Evolutionary conservation across 2,888 invertebrate species (phyloP), one percentile per base, ranked within the genome.

Genomic region (Drosophila tanythrix): DNA sequence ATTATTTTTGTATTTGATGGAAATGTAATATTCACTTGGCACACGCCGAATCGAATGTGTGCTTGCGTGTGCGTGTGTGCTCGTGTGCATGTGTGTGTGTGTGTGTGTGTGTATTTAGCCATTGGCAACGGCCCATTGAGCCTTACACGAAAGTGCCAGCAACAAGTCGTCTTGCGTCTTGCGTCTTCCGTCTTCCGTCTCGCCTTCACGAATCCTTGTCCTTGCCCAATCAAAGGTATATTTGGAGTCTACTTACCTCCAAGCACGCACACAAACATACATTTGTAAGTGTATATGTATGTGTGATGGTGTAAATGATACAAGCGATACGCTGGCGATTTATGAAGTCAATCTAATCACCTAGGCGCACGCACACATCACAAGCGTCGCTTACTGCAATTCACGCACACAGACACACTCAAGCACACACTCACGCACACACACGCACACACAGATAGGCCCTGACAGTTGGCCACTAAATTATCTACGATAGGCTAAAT

Each of bases 401-500:
- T 15, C 21, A 46, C 13, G 15, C 57, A 40, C n/a, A 29, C 59
- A 72, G 74, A 80, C 27, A 10, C n/a, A 36, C 59, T 51, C 11
- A 40, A 43, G 21, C 21, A 50, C 60, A 57, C 43, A 53, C 2
- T n/a, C n/a, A n/a, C n/a, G n/a, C n/a, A n/a, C n/a, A 21, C 29
- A 31, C 52, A 40, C 51, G 21, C 21, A 50, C 60, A 57, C 43
- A 53, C 2, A 27, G 15, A 56, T 35, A 46, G 40, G 31, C 40
- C 53, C 63, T 60, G 66, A 65, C 66, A 73, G 83, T 70, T 68
- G 79, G 82, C 76, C 83, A 79, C 85, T 85, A 87, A 88, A 85
- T 85, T 79, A 77, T 77, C 74, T 87, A 71, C 66, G 79, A 84
- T 79, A 76, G 74, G 72, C 76, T 73, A 76, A 88, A 84, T 88